These are phyloP conservation scores for Aleiodes sp. DNA, from an alignment of 1,140 invertebrate genomes.

Conservation along the genomic window DNA sequence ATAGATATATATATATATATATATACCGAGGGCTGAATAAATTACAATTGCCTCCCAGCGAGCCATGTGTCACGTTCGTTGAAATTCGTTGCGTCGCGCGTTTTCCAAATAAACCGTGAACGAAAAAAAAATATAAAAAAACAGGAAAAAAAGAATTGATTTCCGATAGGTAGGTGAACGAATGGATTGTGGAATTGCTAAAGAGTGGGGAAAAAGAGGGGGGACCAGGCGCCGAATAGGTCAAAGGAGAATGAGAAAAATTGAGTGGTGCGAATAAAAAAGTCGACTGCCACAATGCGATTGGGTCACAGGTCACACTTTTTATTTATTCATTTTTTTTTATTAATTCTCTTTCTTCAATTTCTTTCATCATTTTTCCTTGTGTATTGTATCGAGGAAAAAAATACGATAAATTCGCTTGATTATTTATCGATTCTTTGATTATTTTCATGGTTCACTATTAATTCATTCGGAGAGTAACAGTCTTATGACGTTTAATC, in stretches of 20 bases:
- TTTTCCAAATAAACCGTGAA: constrained; percentile 39
- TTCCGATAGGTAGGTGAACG: neutral
- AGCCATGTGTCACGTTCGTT: constrained; percentile 15
- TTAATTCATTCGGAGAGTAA: too few species aligned
- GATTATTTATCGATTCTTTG: too few species aligned
- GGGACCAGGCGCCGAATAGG: neutral
- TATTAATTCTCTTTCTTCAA: too few species aligned
- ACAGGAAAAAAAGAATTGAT: constrained; percentile 22
- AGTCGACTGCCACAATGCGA: too few species aligned
- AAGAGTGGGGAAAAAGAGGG: neutral
- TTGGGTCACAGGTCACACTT: too few species aligned
- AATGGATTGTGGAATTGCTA: constrained; percentile 5
- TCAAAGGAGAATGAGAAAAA: constrained; percentile 11
- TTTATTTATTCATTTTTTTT: too few species aligned
- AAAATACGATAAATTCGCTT: too few species aligned
- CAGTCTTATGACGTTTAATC: too few species aligned
- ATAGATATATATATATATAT: neutral
- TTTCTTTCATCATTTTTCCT: too few species aligned
- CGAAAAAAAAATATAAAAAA: too few species aligned
- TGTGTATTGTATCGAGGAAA: too few species aligned
- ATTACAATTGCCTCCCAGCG: constrained; percentile 29
- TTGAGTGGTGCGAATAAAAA: constrained; percentile 19
- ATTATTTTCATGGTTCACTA: too few species aligned
- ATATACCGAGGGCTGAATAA: neutral
- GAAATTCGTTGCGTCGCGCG: constrained; percentile 25